Evolutionary conservation across 2,888 invertebrate species (phyloP), one percentile per base, ranked within the genome.

Genomic region (Odontocerum albicorne): DNA sequence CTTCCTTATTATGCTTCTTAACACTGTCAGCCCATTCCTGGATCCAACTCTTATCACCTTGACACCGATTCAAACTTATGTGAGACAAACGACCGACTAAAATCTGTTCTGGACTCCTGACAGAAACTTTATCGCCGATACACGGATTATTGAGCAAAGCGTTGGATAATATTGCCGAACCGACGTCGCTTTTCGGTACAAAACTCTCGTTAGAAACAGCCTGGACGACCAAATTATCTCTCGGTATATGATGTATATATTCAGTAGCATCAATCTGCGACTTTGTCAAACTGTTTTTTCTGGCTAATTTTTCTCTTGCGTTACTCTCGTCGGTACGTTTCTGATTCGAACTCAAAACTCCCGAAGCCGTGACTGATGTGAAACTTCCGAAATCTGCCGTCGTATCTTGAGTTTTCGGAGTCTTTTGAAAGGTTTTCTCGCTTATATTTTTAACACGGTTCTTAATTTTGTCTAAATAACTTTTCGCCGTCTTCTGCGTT

Each of bases 281-380:
- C 66, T 87, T 86, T 0, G 85, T 83, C 59, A 87, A 66, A 64
- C 85, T 83, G 59, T 82, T 81, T 10, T 83, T 73, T 60, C 82
- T 72, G 16, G 65, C 66, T 32, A 71, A 52, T 59, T 47, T 49
- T 32, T 59, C 60, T 22, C 45, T 55, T 4, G 21, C 17, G 10
- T 40, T 20, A 1, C 19, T 10, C 1, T 51, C 49, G 31, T 42
- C 69, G 70, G 73, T 72, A 0, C 65, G 57, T 1, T 68, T 66
- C 36, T 65, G 71, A 60, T 80, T 79, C 3, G 81, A 80, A 60
- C 82, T 83, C 60, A 88, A 70, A 6, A 86, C 84, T 1, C 87
- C 87, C 42, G 87, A 87, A 1, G 87, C 85, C 2, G 87, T 87
- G 0, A 87, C 86, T 0, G 87, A 87, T 10, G 87, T 87, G 53